A percentile compares a stretch with the other conserved stretches of the same genome.
Evolutionary conservation across 23 tunicate genomes (phyloP).

Genomic region (Styela plicata): DNA sequence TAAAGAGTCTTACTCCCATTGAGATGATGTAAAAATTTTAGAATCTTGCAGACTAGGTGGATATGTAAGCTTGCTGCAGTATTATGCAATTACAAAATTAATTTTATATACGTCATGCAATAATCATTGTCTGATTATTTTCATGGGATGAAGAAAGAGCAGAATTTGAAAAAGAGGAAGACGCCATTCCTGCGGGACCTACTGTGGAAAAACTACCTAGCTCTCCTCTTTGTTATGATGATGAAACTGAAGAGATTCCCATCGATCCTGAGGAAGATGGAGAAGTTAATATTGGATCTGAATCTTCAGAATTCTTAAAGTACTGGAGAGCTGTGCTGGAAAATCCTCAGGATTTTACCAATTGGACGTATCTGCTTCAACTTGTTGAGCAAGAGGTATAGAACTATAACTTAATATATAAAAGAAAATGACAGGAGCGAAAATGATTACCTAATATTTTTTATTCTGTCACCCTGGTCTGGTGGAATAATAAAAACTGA

Average conservation of each 20-base stretch:
- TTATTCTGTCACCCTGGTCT: too few relatives aligned
- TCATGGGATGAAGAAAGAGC: not conserved
- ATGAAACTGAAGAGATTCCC: constrained; percentile 32
- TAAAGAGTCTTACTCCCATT: not conserved
- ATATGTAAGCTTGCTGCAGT: too few relatives aligned
- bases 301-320: constrained; percentile 63
- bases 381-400: constrained; percentile 75
- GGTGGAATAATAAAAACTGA: too few relatives aligned
- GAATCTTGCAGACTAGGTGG: too few relatives aligned
- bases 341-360: constrained; percentile 82
- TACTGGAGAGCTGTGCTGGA: constrained; percentile 79
- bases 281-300: constrained; percentile 33
- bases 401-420: too few relatives aligned
- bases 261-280: constrained; percentile 63
- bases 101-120: too few relatives aligned
- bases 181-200: not conserved
- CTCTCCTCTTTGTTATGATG: constrained; percentile 52
- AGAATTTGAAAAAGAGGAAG: constrained; percentile 1
- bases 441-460: too few relatives aligned
- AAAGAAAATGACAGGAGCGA: too few relatives aligned
- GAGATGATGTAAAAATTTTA: not conserved
- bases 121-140: too few relatives aligned
- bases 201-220: not conserved
- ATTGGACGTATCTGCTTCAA: constrained; percentile 93
- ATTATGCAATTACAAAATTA: too few relatives aligned